Evolutionary conservation across 2,113 vertebrate species (phyloP), one percentile per base, ranked within the genome.

Genomic region (Ondatra zibethicus): DNA sequence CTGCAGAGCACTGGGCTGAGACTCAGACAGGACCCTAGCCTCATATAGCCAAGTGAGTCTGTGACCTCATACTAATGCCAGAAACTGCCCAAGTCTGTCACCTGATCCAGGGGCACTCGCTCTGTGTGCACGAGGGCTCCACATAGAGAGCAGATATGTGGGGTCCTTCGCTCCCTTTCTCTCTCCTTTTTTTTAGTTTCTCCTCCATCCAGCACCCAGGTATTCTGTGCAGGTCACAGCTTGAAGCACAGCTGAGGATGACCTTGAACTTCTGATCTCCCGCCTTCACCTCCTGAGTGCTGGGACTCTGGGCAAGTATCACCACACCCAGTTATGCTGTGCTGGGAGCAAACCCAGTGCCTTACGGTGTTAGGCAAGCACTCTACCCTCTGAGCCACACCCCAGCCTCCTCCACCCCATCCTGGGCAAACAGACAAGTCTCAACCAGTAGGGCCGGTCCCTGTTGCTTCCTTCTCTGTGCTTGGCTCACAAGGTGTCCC

Each of bases 61-160:
- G 42, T 3, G 33, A 3, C 47, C 50, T 52, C 4, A 0, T 0
- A 50, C 7, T 39, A 33, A 61, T 0, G 0, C n/a, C 23, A 16
- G 66, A 42, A 52, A 39, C 47, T 17, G 6, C 13, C 5, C 1
- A 39, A 42, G n/a, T 29, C 55, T 84, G 29, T 65, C 17, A 29
- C 45, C 45, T 5, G 0, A 75, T 27, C 2, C n/a, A 6, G 7
- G 52, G 6, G n/a, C 73, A 31, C 82, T 29, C 17, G 29, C 88
- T 55, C 42, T 19, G 36, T 50, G 45, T 70, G 42, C 2, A 10
- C 12, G 29, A 61, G 36, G 31, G n/a, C 8, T 10, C 10, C 68
- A 36, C 4, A 72, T 45, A 19, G 36, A 63, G 23, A 50, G 75
- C 7, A 33, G 55, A 39, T 36, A 7, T 7, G 3, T 25, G 63